Base-by-base conservation (phyloP, 1,140 invertebrate species). In the Camponotus vicinus region DNA sequence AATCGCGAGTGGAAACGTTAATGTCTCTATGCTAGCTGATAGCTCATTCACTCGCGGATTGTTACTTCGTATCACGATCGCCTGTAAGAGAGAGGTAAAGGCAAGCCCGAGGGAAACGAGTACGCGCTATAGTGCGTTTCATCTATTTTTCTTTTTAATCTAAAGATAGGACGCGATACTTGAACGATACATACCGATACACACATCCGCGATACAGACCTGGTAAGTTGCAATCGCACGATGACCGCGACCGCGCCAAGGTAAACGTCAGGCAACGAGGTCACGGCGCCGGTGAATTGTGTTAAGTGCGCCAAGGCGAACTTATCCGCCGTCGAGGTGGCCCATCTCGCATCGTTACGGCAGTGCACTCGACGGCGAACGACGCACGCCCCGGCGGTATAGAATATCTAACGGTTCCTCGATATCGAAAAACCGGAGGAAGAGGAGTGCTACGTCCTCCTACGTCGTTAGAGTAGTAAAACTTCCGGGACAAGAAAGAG, bases 251-350 rank as follows among this genome's bases (percentile, higher is more conserved):
- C 57, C 76, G 71, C 86, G 70, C 49, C 80, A 59, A 90, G 78
- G 86, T 86, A 86, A 86, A 85, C 45, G 61, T 21, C 45, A 37
- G 27, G 37, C 42, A 79, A 71, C 57, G 57, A 79, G 40, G 64
- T 80, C 88, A 70, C 71, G 75, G 61, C 77, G 64, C 42, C 78
- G 89, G 88, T 90, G 89, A 90, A 87, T 90, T 90, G 89, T 90
- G 89, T 86, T 89, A 79, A 90, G 89, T 90, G 89, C 88, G 57
- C 63, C 82, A 69, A 32, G 49, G 57, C 21, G 49, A 52, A 83
- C 66, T 86, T 83, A 83, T 49, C 32, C 40, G 42, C n/a, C 40
- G 42, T 45, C 70, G 80, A 86, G 63, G 55, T 69, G 15, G 18
- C 27, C 21, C 6, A 77, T 70, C 55, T 75, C 37, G 13, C 49